Evolutionary conservation across 1,140 invertebrate species (phyloP), one percentile per base, ranked within the genome.

Genomic region (Brachionus calyciflorus): DNA sequence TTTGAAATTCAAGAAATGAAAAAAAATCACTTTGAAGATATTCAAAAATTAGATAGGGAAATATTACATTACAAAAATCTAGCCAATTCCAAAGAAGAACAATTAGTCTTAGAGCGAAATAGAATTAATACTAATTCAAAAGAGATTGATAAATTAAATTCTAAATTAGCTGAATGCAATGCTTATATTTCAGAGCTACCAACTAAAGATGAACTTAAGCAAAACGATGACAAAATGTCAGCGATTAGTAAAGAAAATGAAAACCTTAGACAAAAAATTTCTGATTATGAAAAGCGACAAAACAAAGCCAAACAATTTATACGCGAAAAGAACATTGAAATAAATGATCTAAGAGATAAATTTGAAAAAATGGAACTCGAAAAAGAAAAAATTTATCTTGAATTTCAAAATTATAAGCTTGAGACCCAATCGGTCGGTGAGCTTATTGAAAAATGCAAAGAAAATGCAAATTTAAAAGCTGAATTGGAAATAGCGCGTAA

Each of bases 1-100:
- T 65, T 44, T 19, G 60, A 65, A 65, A 65, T 65, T 24, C 60
- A 65, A 65, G 60, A 65, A 26, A 21, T 65, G 33, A 65, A 65
- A 37, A 44, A 19, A 26, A 65, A 65, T 30, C 26, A 24, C 26
- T n/a, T 37, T 14, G 60, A 65, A 12, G 40, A 65, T 9, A 65
- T 19, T 28, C 33, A 44, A 2, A 44, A 65, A 19, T 44, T 65
- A 14, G 60, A 65, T 0, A 19, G 10, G 12, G 60, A 65, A 44
- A 44, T 65, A 5, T 19, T 26, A 12, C 33, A 44, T 1, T 46
- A 12, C 19, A 65, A 41, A 17, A 41, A 65, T 46, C 44, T 65
- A 19, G 33, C 24, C 10, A 65, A 24, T 24, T 10, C 4, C n/a
- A 65, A 44, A 3, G 60, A 65, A 65, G 60, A 65, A 46, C 4